Evolutionary conservation across 2,888 invertebrate genomes (phyloP).

Genomic region (Taphrorychus bicolor): DNA sequence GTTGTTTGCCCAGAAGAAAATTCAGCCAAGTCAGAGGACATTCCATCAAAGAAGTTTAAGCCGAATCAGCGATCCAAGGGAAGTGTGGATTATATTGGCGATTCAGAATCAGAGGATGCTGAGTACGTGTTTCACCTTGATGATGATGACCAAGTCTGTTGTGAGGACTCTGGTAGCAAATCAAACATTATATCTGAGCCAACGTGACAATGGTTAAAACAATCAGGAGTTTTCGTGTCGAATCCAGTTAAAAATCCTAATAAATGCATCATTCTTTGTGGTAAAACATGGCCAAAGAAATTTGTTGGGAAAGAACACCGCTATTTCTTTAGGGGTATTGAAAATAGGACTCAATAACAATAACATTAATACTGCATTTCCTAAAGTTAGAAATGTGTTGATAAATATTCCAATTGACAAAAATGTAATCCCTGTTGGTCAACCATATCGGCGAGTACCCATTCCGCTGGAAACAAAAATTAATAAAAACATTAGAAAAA

Average conservation of each 20-base stretch:
- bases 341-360: conserved; percentile 11
- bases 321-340: conserved; percentile 28
- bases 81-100: background rate
- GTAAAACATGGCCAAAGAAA: conserved; percentile 33
- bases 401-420: conserved; percentile 19
- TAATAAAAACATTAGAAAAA: conserved; percentile 41
- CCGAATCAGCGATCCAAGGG: background rate
- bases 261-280: conserved; percentile 39
- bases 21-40: background rate
- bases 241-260: conserved; percentile 10
- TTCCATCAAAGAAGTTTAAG: background rate
- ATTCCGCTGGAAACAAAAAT: conserved; percentile 46
- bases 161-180: too few relatives aligned
- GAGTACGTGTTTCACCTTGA: too few relatives aligned
- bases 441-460: conserved; percentile 51
- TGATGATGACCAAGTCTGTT: too few relatives aligned
- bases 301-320: conserved; percentile 38
- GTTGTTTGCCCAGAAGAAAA: background rate
- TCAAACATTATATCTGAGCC: too few relatives aligned
- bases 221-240: background rate
- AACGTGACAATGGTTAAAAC: background rate
- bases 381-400: conserved; percentile 22
- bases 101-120: background rate
- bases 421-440: conserved; percentile 47
- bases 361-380: conserved; percentile 18